Conservation (phyloP, 2,113 vertebrate species). For the Sarotherodon lohbergeri region DNA sequence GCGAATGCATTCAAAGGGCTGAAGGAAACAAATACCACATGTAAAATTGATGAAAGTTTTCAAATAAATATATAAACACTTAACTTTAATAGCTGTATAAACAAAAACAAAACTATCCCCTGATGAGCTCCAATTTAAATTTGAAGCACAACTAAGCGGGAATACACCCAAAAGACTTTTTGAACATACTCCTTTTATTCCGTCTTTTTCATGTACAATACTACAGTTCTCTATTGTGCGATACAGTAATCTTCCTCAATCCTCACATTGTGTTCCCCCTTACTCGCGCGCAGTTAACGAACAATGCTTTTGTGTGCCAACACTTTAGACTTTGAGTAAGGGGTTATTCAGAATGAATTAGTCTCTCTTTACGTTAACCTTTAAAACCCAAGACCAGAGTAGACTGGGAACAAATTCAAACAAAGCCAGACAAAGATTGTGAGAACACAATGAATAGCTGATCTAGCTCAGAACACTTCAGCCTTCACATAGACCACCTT, state of each 20-base stretch:
- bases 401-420: not conserved
- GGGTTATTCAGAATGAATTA: constrained; percentile 13
- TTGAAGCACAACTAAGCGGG: not conserved
- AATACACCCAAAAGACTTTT: not conserved
- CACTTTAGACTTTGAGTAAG: not conserved
- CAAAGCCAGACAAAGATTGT: not conserved
- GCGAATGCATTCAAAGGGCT: constrained; percentile 5
- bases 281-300: not conserved
- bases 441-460: not conserved
- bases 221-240: not conserved
- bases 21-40: not conserved
- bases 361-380: not conserved
- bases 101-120: constrained; percentile 15
- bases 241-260: constrained; percentile 24
- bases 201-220: not conserved
- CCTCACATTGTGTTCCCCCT: not conserved
- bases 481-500: not conserved
- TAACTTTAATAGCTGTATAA: constrained; percentile 11
- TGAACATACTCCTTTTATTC: not conserved
- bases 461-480: not conserved
- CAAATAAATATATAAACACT: constrained; percentile 17
- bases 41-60: constrained; percentile 10
- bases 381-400: not conserved
- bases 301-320: constrained; percentile 8
- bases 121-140: not conserved